Evolutionary conservation across 2,797 vertebrate genomes (phyloP).

Genomic region (Dromococcyx pavoninus): DNA sequence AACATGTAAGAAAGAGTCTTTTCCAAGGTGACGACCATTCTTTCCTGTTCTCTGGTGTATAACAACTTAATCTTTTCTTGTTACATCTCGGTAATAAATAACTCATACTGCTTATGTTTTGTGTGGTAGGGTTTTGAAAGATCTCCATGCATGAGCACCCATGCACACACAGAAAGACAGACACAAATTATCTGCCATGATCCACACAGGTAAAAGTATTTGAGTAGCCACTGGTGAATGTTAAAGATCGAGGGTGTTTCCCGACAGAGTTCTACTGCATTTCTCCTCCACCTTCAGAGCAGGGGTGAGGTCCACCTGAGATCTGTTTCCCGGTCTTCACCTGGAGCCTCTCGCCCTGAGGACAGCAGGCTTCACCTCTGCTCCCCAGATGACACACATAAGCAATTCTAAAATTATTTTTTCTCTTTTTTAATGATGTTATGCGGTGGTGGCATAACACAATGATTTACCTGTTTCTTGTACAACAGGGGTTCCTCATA

Average conservation of each 20-base stretch:
- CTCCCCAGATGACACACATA: neutral
- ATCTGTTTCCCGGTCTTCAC: neutral
- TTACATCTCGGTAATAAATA: neutral
- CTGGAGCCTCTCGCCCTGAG: neutral
- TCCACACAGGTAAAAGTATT: neutral
- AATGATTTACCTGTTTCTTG: neutral
- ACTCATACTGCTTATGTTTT: neutral
- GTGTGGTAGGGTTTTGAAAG: neutral
- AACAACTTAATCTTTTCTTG: neutral
- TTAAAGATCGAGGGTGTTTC: neutral
- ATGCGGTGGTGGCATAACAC: neutral
- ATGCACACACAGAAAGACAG: neutral
- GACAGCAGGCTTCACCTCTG: neutral
- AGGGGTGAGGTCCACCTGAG: neutral
- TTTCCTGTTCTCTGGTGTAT: neutral
- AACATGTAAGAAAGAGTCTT: neutral
- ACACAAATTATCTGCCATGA: neutral
- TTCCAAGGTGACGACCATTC: neutral
- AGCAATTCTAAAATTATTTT: neutral
- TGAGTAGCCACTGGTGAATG: accelerated
- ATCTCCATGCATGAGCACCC: neutral
- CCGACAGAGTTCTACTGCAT: neutral
- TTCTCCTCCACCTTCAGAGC: neutral
- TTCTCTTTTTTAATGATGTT: neutral
- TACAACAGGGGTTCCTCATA: neutral